These are phyloP conservation scores for Zaprionus taronus DNA, from an alignment of 1,140 invertebrate species.

Conservation along the genomic window DNA sequence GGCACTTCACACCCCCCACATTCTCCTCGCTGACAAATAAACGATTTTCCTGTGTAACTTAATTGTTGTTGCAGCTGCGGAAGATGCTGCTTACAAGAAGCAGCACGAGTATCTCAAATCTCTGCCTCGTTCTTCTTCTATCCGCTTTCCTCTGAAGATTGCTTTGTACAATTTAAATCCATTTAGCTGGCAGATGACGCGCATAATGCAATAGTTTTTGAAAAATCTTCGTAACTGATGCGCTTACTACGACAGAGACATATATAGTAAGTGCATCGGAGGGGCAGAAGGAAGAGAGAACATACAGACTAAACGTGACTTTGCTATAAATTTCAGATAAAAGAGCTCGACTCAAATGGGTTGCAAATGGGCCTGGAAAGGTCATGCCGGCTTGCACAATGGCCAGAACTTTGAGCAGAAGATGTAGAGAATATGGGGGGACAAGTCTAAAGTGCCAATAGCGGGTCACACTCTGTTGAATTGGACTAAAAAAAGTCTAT, in stretches of 20 bases:
- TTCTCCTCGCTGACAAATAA: background rate
- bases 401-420: conserved; percentile 1
- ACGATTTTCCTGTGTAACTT: conserved; percentile 46
- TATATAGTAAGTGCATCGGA: background rate
- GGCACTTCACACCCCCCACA: background rate
- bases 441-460: conserved; percentile 4
- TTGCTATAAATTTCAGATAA: conserved; percentile 13
- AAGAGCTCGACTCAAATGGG: conserved; percentile 25
- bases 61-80: conserved; percentile 52
- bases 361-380: conserved; percentile 42
- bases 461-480: background rate
- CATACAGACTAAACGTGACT: conserved; percentile 1
- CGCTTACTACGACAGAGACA: background rate
- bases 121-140: background rate
- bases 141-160: background rate
- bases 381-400: conserved; percentile 6
- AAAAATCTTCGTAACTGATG: conserved; percentile 18
- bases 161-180: conserved; percentile 18
- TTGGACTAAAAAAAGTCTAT: background rate
- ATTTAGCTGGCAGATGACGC: conserved; percentile 15
- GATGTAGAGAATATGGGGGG: background rate
- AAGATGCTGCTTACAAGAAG: conserved; percentile 15
- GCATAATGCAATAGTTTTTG: conserved; percentile 21
- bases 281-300: background rate
- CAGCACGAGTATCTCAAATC: conserved; percentile 22